Evolutionary conservation across 2,888 invertebrate genomes (phyloP).

Genomic region (Poecilus cupreus): DNA sequence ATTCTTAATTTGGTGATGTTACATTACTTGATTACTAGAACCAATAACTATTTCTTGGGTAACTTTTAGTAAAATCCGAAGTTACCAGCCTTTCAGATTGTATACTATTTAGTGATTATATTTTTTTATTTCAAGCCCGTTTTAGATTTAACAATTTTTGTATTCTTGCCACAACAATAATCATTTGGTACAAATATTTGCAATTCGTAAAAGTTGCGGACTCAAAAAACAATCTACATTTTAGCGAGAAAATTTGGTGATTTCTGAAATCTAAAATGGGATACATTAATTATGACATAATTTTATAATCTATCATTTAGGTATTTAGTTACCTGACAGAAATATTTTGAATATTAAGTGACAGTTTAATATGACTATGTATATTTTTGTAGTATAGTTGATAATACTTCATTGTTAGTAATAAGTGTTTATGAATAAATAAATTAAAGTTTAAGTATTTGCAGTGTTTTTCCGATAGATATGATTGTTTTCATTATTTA

Average conservation of each 20-base stretch:
- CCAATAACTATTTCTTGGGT: background rate
- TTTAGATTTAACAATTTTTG: background rate
- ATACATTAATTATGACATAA: constrained; percentile 3
- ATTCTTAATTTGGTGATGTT: background rate
- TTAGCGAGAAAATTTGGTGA: background rate
- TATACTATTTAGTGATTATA: background rate
- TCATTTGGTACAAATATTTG: constrained; percentile 4
- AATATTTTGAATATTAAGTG: constrained; percentile 36
- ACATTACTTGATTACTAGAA: background rate
- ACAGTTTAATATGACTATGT: constrained; percentile 50
- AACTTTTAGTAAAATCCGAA: background rate
- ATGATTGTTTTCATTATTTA: constrained; percentile 19
- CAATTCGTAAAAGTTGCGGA: background rate
- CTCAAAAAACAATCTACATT: background rate
- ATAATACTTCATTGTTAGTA: constrained; percentile 16
- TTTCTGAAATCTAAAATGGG: background rate
- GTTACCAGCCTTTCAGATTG: background rate
- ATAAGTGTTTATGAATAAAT: constrained; percentile 39
- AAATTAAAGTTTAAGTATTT: constrained; percentile 26
- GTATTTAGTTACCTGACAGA: constrained; percentile 30
- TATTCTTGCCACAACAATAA: background rate
- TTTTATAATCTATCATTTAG: constrained; percentile 28
- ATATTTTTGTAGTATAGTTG: constrained; percentile 57
- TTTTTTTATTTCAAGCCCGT: background rate
- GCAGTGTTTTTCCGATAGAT: background rate